Percentiles rank a stretch among this genome's conserved stretches.
Conservation (phyloP, 1,140 invertebrate genomes). For the Drosophila bipectinata region DNA sequence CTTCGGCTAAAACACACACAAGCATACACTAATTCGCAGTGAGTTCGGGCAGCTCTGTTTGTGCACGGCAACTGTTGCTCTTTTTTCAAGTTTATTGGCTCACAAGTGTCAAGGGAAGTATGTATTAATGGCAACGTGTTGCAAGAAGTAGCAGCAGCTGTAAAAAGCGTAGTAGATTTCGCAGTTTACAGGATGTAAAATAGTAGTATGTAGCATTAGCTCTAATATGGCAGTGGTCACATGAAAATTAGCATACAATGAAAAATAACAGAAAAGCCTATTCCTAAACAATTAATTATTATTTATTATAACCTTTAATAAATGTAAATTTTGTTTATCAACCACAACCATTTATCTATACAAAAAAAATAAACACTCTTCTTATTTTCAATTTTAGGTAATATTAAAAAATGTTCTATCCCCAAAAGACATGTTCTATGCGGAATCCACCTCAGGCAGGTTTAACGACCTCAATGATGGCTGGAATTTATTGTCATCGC, state of each 20-base stretch:
- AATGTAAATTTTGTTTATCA: too few relatives aligned
- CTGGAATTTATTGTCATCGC: slow-evolving; percentile 12
- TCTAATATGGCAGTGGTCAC: slow-evolving; percentile 40
- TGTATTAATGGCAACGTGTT: slow-evolving; percentile 81
- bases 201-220: slow-evolving; percentile 48
- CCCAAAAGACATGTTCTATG: background rate
- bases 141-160: slow-evolving; percentile 34
- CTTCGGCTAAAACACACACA: slow-evolving; percentile 38
- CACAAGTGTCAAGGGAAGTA: slow-evolving; percentile 82
- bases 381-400: background rate
- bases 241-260: background rate
- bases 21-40: background rate
- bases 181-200: slow-evolving; percentile 37
- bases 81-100: slow-evolving; percentile 83
- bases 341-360: background rate
- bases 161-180: slow-evolving; percentile 39
- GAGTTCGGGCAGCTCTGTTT: slow-evolving; percentile 32
- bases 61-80: slow-evolving; percentile 76
- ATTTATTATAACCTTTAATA: background rate
- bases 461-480: slow-evolving; percentile 5
- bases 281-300: background rate
- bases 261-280: slow-evolving; percentile 2
- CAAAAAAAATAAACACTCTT: background rate
- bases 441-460: background rate
- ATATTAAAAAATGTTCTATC: background rate